A percentile compares a stretch with the other conserved stretches of the same genome.
phyloP scores from a whole-genome alignment of 2,113 vertebrate genomes.

The Pachycephala philippinensis region DNA sequence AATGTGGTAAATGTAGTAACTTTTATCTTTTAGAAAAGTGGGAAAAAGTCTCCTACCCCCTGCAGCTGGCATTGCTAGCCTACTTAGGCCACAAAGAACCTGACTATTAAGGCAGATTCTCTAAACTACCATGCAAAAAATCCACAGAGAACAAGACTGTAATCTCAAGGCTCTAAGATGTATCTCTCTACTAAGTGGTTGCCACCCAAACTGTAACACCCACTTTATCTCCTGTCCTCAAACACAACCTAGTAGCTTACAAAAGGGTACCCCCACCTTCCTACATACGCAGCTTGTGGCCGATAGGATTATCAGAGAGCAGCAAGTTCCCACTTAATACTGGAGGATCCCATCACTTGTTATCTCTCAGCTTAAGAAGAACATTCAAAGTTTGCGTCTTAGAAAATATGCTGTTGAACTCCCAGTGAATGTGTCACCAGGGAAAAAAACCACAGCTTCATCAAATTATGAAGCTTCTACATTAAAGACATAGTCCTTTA shows the following conservation, averaged over 20 bases:
- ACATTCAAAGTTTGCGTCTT: background rate
- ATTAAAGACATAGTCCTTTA: background rate
- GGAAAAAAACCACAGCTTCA: background rate
- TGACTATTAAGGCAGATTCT: background rate
- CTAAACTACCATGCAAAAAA: background rate
- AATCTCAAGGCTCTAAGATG: background rate
- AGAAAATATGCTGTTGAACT: background rate
- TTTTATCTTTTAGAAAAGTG: background rate
- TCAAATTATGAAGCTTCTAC: background rate
- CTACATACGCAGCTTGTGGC: background rate
- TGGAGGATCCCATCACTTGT: background rate
- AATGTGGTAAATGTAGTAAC: background rate
- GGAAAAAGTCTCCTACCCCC: background rate
- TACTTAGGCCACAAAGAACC: background rate
- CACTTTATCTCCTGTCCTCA: slow-evolving; percentile 47
- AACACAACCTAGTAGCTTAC: background rate
- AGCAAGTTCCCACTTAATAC: background rate
- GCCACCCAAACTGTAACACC: background rate
- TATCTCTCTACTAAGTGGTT: background rate
- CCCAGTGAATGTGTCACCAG: background rate
- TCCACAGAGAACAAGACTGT: background rate
- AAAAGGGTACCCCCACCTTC: background rate
- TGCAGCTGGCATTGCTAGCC: background rate
- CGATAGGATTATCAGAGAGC: slow-evolving; percentile 40
- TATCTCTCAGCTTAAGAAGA: background rate